Conservation (phyloP, 2,888 invertebrate species). For the Sinhomidia bicolor region DNA sequence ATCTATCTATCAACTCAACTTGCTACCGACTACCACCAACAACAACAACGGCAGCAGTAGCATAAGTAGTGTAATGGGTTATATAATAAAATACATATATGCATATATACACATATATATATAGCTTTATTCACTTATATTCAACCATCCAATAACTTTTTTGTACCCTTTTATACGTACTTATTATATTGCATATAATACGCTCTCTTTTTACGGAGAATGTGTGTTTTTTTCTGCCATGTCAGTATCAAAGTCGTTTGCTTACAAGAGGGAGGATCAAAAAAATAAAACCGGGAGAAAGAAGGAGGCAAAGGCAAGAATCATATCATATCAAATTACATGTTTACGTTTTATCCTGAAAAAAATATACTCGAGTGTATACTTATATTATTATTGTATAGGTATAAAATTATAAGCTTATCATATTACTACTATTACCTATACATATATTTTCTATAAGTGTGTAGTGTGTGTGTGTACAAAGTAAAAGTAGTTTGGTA, state of each 20-base stretch:
- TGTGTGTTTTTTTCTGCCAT: neutral
- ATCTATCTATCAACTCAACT: neutral
- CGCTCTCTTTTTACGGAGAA: neutral
- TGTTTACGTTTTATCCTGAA: neutral
- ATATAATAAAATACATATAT: too few species aligned
- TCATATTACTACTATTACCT: neutral
- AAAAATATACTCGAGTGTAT: neutral
- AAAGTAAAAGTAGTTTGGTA: too few species aligned
- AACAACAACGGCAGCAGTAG: too few species aligned
- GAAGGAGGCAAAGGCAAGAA: neutral
- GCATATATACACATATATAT: neutral
- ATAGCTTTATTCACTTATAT: neutral
- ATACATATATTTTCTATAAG: neutral
- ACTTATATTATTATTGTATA: too few species aligned
- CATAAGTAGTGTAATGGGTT: neutral
- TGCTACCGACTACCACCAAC: too few species aligned
- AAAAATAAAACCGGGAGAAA: conserved; percentile 18
- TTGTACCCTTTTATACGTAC: neutral
- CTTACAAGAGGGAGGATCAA: conserved; percentile 29
- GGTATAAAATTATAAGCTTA: neutral
- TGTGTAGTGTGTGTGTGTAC: too few species aligned
- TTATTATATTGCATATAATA: too few species aligned
- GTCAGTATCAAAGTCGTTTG: neutral
- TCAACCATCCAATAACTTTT: neutral
- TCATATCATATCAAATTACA: conserved; percentile 25